Percentiles rank a stretch among this genome's conserved stretches.
Evolutionary conservation across 2,888 invertebrate species (phyloP).

Genomic region (Chymomyza procnemis): DNA sequence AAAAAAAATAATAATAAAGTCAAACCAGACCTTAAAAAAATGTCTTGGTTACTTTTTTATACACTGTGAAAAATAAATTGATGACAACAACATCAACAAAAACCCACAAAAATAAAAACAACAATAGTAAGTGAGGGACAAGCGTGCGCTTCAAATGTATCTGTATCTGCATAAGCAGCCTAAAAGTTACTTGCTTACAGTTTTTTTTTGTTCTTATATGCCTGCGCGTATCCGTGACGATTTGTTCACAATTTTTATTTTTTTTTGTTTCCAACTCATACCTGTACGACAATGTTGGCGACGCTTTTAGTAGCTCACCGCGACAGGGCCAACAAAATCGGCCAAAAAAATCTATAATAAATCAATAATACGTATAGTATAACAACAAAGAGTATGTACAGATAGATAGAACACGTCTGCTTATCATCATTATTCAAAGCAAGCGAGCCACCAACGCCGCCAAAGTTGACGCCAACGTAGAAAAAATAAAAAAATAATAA

Average conservation of each 20-base stretch:
- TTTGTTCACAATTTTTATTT: neutral
- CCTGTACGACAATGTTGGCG: neutral
- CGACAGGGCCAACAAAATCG: constrained; percentile 25
- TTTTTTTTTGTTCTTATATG: neutral
- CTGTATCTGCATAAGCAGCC: constrained; percentile 53
- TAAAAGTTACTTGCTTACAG: constrained; percentile 11
- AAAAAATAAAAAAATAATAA: constrained; percentile 60
- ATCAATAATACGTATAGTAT: constrained; percentile 62
- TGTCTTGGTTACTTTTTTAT: neutral
- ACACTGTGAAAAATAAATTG: constrained; percentile 47
- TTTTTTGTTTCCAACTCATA: neutral
- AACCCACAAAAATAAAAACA: constrained; percentile 13
- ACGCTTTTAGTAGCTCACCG: constrained; percentile 11
- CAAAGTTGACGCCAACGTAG: constrained; percentile 38
- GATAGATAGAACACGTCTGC: constrained; percentile 36
- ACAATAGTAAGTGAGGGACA: constrained; percentile 27
- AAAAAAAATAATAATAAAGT: too few species aligned
- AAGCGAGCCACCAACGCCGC: constrained; percentile 60
- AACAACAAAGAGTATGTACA: neutral
- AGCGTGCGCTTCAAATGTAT: constrained; percentile 71
- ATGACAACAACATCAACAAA: constrained; percentile 63
- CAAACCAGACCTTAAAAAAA: constrained; percentile 37
- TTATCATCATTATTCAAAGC: constrained; percentile 72
- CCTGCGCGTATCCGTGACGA: constrained; percentile 1
- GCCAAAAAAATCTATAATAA: constrained; percentile 51